phyloP scores from a whole-genome alignment of 2,113 vertebrate genomes.

The Datnioides undecimradiatus region DNA sequence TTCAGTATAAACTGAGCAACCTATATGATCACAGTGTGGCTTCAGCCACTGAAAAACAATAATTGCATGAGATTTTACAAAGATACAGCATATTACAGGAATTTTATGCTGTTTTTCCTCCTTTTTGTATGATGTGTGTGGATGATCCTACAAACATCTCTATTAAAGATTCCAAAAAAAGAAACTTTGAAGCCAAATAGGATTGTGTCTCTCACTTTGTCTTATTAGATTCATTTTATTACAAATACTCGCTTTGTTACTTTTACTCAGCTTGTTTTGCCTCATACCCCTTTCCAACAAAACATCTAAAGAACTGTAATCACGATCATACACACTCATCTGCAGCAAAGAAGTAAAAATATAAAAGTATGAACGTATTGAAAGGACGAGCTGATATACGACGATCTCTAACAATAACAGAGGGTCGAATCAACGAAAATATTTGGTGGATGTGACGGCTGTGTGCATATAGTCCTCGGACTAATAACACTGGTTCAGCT shows the following conservation, averaged over 20 bases:
- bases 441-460: neutral
- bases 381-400: neutral
- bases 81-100: neutral
- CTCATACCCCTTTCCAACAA: neutral
- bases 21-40: neutral
- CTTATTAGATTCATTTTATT: neutral
- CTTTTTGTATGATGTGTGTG: neutral
- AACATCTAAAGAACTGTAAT: neutral
- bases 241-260: neutral
- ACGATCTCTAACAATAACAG: neutral
- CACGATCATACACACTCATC: neutral
- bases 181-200: too few species aligned
- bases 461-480: too few species aligned
- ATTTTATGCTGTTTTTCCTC: neutral
- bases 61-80: neutral
- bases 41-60: neutral
- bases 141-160: neutral
- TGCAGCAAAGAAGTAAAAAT: neutral
- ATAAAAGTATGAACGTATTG: neutral
- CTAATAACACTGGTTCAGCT: too few species aligned
- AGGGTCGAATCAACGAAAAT: neutral
- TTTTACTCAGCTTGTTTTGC: neutral
- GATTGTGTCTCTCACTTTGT: neutral
- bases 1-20: neutral
- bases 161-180: neutral